Base-by-base conservation (phyloP, 2,888 invertebrate species). In the Tipula lateralis region DNA sequence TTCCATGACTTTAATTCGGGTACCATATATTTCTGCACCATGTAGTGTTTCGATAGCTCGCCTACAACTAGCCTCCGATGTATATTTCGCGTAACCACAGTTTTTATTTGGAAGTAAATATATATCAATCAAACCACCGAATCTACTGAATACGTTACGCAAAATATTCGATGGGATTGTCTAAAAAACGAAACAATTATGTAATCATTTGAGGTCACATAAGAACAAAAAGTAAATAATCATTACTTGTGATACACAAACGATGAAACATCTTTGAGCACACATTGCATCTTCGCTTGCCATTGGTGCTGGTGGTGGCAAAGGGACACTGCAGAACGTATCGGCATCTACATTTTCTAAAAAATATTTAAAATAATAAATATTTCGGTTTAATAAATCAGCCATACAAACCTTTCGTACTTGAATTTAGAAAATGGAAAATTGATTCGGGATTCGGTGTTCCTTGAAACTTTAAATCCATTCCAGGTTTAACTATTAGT, bases 11-110 rank as follows among this genome's bases (percentile, higher is more conserved):
- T 90, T 90, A 84, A 98, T 91, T 86, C 96, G 93, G 29, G 96
- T 94, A 29, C 97, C 97, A 87, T 95, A 95, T 85, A 98, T 92
- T 89, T 97, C 96, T 85, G 96, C 96, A 9, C 97, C 97, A 88
- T 98, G 97, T 83, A 98, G 90, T 0, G 88, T 88, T 88, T 91
- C 87, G 84, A 90, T 90, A 0, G 90, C 90, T 85, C 88, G 88
- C 84, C 88, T 88, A 0, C 97, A 97, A 86, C 95, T 94, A 50
- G 94, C 93, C 84, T 91, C 92, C 83, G 91, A 92, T 2, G 96
- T 94, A 90, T 95, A 98, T 88, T 96, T 96, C 5, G 96, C 97
- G 90, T 97, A 98, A 0, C 98, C 98, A 90, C 96, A 97, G 88
- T 96, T 97, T 88, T 96, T 96, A 88, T 97, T 96, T 83, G 94